These are phyloP conservation scores for Drosophila miranda DNA, from an alignment of 1,140 invertebrate species.

Conservation along the genomic window DNA sequence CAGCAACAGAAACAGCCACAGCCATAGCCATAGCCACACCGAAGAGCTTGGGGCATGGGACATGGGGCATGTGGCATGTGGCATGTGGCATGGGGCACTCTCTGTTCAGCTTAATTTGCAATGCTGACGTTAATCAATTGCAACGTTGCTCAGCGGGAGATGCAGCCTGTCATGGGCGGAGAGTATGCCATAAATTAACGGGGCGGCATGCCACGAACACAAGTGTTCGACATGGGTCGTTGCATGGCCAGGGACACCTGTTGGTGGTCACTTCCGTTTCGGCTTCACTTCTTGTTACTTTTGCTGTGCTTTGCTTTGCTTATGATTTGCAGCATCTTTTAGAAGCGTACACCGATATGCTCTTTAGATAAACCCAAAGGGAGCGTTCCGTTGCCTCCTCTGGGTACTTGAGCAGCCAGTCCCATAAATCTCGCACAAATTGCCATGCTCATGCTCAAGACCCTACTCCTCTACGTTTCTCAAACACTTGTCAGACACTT, in stretches of 20 bases:
- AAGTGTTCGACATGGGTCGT: no score
- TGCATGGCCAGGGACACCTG: constrained; percentile 34
- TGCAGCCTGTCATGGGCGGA: constrained; percentile 12
- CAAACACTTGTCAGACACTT: constrained; percentile 56
- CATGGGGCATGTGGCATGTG: no score
- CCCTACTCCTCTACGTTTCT: neutral
- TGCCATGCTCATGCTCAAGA: constrained; percentile 32
- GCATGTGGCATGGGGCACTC: constrained; percentile 16
- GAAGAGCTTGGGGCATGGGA: neutral
- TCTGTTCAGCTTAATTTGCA: constrained; percentile 52
- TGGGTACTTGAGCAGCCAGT: constrained; percentile 14
- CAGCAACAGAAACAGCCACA: no score
- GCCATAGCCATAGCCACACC: constrained; percentile 2
- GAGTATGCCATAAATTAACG: constrained; percentile 59
- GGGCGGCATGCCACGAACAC: constrained; percentile 8
- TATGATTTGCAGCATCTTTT: constrained; percentile 59
- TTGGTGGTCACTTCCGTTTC: constrained; percentile 61
- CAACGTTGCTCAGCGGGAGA: constrained; percentile 36
- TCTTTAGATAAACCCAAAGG: constrained; percentile 64
- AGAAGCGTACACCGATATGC: constrained; percentile 65
- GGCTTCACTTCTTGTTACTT: constrained; percentile 37
- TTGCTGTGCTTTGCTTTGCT: neutral
- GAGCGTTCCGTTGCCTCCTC: neutral
- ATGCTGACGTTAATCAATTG: constrained; percentile 72
- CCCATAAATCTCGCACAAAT: constrained; percentile 64